Evolutionary conservation across 2,797 vertebrate genomes (phyloP).

Genomic region (Trematomus bernacchii): DNA sequence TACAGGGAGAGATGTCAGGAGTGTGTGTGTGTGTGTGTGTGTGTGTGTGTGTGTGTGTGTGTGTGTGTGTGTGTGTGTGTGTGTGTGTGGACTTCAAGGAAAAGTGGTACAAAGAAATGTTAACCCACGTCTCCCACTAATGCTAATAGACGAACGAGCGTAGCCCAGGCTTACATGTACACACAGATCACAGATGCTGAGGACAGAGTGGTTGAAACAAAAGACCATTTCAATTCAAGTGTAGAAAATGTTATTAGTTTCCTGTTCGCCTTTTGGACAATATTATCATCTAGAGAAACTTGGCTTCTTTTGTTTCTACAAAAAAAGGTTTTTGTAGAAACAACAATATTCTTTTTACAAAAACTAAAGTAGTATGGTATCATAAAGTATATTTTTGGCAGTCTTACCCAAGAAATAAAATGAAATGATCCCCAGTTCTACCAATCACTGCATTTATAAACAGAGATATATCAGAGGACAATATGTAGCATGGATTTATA

Average conservation of each 20-base stretch:
- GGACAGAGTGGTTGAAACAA: constrained; percentile 8
- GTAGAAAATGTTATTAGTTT: not conserved
- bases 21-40: constrained; percentile 7
- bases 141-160: constrained; percentile 57
- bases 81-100: constrained; percentile 50
- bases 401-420: not conserved
- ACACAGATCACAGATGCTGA: constrained; percentile 42
- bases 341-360: not conserved
- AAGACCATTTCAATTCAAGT: constrained; percentile 3
- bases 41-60: too few species aligned
- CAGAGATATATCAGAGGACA: constrained; percentile 24
- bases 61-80: too few species aligned
- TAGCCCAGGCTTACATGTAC: constrained; percentile 34
- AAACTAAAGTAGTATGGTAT: not conserved
- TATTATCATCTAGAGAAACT: too few species aligned
- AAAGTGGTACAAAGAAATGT: constrained; percentile 65
- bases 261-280: not conserved
- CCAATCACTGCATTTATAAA: constrained; percentile 16
- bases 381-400: not conserved
- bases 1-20: constrained; percentile 75
- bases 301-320: not conserved
- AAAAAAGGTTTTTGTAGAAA: constrained; percentile 16
- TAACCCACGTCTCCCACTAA: constrained; percentile 56
- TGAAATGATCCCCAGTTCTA: not conserved
- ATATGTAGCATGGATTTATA: constrained; percentile 34